Base-by-base conservation (phyloP, 1,140 invertebrate species). In the Thrips palmi region DNA sequence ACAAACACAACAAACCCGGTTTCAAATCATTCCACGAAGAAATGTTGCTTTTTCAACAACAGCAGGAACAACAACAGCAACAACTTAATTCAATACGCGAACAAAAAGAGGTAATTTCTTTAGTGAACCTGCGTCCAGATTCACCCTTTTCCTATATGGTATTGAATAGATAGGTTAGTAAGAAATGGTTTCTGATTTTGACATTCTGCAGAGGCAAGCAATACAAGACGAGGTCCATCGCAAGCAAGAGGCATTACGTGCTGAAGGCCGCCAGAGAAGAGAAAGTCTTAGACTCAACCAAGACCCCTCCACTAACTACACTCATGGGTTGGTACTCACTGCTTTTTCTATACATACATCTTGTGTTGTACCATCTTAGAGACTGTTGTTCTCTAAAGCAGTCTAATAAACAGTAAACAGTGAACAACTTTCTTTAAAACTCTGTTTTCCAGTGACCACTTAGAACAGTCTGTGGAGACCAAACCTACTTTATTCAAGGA, bases 1-100 rank as follows among this genome's bases (percentile, higher is more conserved):
- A 74, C 45, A 49, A 65, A 14, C 62, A 82, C 49, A 84, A 84
- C 49, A 75, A 74, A 50, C 76, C 79, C 14, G 67, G 67, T 1
- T 67, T 64, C 42, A 64, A 70, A 38, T 84, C 79, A 27, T 83
- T 83, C 56, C 83, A 84, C 52, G 81, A 86, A 42, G 74, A 86
- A 56, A 86, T 87, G 81, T 52, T 82, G 3, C 63, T 59, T 10
- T 67, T 70, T 38, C 66, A 74, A 41, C 56, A 65, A 42, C 65
- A 70, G 50, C 60, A 69, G 43, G 62, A 75, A 37, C 55, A 74
- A 48, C 63, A 60, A 45, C 63, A 70, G 38, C 48, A 65, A 32
- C 58, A 75, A 39, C 58, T 67, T 17, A 62, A 71, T 41, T 64
- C 65, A 49, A 48, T 56, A 57, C 51, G 69, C 64, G 52, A 74